Conservation (phyloP, 2,888 invertebrate species). For the Chrysolina americana region DNA sequence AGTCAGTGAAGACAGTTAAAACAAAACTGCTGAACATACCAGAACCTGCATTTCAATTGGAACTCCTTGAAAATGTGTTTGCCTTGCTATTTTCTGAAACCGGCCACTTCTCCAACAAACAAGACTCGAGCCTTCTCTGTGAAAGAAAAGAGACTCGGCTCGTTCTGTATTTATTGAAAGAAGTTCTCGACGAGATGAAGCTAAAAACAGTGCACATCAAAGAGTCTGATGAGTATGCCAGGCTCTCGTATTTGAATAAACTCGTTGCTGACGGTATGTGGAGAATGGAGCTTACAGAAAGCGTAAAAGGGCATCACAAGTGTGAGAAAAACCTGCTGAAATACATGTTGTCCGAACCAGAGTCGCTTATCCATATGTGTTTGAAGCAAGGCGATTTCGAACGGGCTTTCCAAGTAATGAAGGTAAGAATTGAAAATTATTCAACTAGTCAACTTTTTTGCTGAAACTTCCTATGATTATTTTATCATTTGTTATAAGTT, state of each 20-base stretch:
- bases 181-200: conserved; percentile 72
- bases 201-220: conserved; percentile 66
- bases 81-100: conserved; percentile 71
- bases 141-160: conserved; percentile 75
- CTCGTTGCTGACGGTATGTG: conserved; percentile 79
- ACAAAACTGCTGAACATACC: conserved; percentile 48
- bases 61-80: conserved; percentile 82
- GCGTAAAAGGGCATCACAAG: conserved; percentile 71
- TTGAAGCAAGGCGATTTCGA: conserved; percentile 81
- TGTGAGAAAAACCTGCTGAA: conserved; percentile 73
- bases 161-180: conserved; percentile 73
- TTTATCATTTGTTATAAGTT: conserved; percentile 65
- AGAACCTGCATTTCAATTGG: conserved; percentile 67
- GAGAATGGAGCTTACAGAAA: conserved; percentile 80
- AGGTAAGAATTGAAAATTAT: conserved; percentile 74
- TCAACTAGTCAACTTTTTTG: background rate
- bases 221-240: conserved; percentile 60
- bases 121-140: conserved; percentile 72
- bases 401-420: conserved; percentile 84
- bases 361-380: conserved; percentile 83
- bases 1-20: conserved; percentile 44
- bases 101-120: conserved; percentile 31
- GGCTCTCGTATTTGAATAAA: conserved; percentile 67
- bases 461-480: background rate
- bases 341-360: conserved; percentile 83